Conservation (phyloP, 2,113 vertebrate species). For the Heteronetta atricapilla region DNA sequence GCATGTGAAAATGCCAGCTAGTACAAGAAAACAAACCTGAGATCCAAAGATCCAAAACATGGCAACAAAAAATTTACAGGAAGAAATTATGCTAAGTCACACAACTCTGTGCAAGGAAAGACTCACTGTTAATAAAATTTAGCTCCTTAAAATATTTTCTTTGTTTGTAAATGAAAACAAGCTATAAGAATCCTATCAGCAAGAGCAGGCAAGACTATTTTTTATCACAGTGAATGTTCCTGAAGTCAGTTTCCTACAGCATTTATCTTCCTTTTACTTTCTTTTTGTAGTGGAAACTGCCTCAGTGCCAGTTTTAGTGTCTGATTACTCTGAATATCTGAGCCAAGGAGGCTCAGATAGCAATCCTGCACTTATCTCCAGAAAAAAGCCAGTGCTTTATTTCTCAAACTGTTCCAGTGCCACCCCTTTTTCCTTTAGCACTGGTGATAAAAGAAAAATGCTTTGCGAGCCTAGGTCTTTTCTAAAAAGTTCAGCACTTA, state of each 20-base stretch:
- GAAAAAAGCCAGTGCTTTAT: not conserved
- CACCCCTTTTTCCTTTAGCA: not conserved
- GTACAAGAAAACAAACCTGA: not conserved
- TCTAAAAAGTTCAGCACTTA: not conserved
- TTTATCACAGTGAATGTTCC: not conserved
- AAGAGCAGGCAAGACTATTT: not conserved
- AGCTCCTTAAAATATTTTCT: not conserved
- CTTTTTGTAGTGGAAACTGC: not conserved
- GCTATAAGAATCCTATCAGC: not conserved
- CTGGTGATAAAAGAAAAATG: not conserved
- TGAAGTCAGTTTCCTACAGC: not conserved
- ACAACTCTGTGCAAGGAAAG: not conserved
- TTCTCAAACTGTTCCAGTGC: not conserved
- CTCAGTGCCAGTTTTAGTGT: not conserved
- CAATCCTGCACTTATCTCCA: not conserved
- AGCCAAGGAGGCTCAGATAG: not conserved
- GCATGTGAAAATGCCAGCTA: not conserved
- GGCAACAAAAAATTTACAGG: not conserved
- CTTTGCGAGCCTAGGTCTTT: not conserved
- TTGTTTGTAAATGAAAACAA: not conserved
- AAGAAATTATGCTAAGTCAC: not conserved
- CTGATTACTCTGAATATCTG: not conserved
- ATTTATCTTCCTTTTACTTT: not conserved
- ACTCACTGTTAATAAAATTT: not conserved
- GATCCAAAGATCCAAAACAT: not conserved